phyloP scores from a whole-genome alignment of 30 jellyfish, hydroid and myxozoan genomes.

The Hydra vulgaris region DNA sequence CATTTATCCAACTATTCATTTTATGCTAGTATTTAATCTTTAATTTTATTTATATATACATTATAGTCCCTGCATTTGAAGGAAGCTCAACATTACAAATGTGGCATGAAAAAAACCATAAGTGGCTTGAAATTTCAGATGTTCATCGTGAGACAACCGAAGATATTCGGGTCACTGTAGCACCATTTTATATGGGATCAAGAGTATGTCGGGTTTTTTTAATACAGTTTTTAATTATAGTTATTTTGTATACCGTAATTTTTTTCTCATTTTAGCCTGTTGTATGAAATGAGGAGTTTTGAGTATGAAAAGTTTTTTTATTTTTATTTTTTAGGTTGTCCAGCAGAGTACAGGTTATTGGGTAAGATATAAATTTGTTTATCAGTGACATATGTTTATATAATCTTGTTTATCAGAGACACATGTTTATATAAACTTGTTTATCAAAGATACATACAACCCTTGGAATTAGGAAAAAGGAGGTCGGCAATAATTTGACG shows the following conservation, averaged over 20 bases:
- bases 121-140: constrained; percentile 86
- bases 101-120: constrained; percentile 97
- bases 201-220: constrained; percentile 80
- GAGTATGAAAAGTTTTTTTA: not conserved
- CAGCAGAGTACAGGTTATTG: constrained; percentile 79
- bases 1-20: no score
- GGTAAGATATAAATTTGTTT: constrained; percentile 35
- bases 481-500: no score
- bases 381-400: no score
- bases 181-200: constrained; percentile 96
- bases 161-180: constrained; percentile 76
- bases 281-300: no score
- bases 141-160: constrained; percentile 97
- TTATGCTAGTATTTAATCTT: no score
- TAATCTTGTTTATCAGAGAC: no score
- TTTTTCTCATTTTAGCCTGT: no score
- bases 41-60: no score
- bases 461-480: no score
- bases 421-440: no score
- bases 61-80: constrained; percentile 62
- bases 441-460: no score
- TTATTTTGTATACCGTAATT: no score
- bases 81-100: constrained; percentile 73
- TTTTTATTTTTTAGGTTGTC: constrained; percentile 26
- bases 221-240: not conserved